These are phyloP conservation scores for Aldrovandia affinis DNA, from an alignment of 2,797 vertebrate genomes.

Conservation along the genomic window DNA sequence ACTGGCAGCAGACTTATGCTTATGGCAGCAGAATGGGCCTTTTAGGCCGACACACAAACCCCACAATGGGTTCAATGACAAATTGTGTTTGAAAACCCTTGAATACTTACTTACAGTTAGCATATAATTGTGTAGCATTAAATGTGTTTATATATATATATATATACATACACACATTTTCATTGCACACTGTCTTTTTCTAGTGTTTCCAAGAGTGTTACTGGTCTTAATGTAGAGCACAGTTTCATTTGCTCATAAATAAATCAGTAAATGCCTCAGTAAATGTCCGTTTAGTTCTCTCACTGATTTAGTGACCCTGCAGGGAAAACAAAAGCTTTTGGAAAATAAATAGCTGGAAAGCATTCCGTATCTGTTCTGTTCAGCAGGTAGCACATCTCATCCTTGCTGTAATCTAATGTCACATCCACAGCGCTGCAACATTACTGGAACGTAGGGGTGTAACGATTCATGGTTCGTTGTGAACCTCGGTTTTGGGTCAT, in stretches of 20 bases:
- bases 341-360: neutral
- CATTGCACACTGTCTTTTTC: neutral
- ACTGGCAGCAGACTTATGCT: no score
- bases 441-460: no score
- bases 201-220: neutral
- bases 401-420: no score
- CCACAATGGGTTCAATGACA: no score
- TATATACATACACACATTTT: neutral
- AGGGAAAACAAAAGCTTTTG: neutral
- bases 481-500: no score
- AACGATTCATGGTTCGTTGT: no score
- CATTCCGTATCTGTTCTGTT: neutral
- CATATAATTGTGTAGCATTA: no score
- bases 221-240: slow-evolving; percentile 3
- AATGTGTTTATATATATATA: neutral
- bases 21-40: no score
- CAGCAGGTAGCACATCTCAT: neutral
- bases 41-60: no score
- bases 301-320: neutral
- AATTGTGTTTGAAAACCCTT: no score
- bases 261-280: slow-evolving; percentile 14
- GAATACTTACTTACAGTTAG: no score
- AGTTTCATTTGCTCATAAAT: slow-evolving; percentile 26
- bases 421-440: neutral
- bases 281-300: slow-evolving; percentile 15